Evolutionary conservation across 2,888 invertebrate genomes (phyloP).

Genomic region (Pteria penguin): DNA sequence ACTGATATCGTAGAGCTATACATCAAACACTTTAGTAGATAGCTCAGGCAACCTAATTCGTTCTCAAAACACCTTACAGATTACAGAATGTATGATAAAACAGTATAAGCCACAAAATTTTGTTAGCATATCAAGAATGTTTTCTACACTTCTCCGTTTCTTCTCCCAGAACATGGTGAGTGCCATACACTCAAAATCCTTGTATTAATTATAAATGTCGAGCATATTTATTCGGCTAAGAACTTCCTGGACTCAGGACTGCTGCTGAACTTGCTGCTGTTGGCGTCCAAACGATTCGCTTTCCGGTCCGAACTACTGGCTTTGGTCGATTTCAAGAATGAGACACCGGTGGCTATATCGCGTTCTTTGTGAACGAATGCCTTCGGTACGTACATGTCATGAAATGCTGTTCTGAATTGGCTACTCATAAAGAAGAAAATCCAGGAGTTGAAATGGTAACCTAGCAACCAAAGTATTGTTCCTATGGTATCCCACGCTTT

Average conservation of each 20-base stretch:
- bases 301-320: neutral
- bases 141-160: too few species aligned
- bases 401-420: constrained; percentile 26
- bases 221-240: too few species aligned
- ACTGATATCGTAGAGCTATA: too few species aligned
- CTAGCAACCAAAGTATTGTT: constrained; percentile 19
- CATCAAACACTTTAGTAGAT: too few species aligned
- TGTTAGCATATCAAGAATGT: too few species aligned
- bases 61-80: too few species aligned
- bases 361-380: neutral
- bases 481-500: constrained; percentile 28
- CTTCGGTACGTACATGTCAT: constrained; percentile 2
- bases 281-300: neutral
- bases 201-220: too few species aligned
- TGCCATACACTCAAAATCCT: too few species aligned
- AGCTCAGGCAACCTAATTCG: too few species aligned
- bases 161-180: too few species aligned
- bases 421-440: constrained; percentile 37
- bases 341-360: neutral
- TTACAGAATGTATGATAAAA: too few species aligned
- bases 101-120: too few species aligned
- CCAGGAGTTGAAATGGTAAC: constrained; percentile 32
- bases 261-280: neutral
- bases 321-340: neutral
- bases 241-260: neutral